Conservation (phyloP, 2,113 vertebrate species). For the Chionis minor region DNA sequence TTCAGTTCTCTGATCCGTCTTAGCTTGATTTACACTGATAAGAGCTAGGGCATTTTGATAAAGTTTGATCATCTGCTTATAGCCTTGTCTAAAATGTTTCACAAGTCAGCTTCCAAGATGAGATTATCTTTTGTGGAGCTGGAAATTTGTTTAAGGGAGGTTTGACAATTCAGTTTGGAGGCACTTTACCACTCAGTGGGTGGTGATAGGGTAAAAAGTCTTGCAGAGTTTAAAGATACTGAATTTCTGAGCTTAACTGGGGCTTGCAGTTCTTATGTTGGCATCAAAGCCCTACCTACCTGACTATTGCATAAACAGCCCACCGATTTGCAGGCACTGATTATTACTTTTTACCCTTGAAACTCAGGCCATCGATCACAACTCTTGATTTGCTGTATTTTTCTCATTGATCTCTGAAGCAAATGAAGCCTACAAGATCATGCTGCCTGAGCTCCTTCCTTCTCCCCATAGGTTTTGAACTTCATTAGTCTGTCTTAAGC, state of each 20-base stretch:
- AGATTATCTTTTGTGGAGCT: background rate
- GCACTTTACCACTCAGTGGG: background rate
- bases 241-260: background rate
- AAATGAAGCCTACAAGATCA: background rate
- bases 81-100: background rate
- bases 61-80: background rate
- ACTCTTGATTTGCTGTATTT: background rate
- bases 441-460: background rate
- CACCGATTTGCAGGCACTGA: background rate
- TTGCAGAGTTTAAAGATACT: background rate
- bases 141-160: background rate
- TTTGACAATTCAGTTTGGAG: background rate
- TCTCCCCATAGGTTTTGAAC: background rate
- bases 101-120: background rate
- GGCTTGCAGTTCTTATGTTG: background rate
- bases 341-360: background rate
- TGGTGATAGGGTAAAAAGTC: background rate
- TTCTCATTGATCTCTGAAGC: background rate
- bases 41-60: background rate
- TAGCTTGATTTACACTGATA: background rate
- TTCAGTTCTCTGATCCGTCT: background rate
- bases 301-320: background rate
- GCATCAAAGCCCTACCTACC: background rate
- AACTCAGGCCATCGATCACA: background rate
- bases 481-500: background rate